A percentile compares a stretch with the other conserved stretches of the same genome.
Evolutionary conservation across 2,888 invertebrate species (phyloP).

Genomic region (Perdita meconis): DNA sequence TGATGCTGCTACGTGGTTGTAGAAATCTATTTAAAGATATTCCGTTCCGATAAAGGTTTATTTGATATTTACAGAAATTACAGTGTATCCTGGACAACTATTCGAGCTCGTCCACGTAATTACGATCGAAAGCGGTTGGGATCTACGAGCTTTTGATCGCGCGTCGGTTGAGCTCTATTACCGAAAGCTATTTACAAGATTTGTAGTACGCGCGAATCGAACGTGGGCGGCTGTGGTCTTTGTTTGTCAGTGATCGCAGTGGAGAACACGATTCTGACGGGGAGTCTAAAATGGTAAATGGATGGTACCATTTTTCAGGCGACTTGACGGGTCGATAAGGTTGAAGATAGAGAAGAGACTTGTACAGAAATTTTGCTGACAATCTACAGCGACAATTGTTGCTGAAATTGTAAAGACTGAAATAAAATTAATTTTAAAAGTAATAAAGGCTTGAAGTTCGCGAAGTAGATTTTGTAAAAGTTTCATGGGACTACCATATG

Average conservation of each 20-base stretch:
- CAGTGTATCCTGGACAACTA: constrained; percentile 58
- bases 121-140: constrained; percentile 22
- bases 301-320: too few species aligned
- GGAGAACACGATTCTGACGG: neutral
- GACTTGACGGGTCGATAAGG: too few species aligned
- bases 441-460: too few species aligned
- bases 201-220: constrained; percentile 19
- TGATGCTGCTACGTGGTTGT: too few species aligned
- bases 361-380: too few species aligned
- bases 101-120: constrained; percentile 38
- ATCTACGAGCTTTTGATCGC: constrained; percentile 15
- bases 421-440: too few species aligned
- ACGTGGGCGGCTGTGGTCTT: neutral
- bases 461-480: too few species aligned
- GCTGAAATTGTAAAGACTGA: too few species aligned
- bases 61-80: constrained; percentile 74
- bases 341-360: too few species aligned
- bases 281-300: too few species aligned
- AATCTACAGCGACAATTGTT: too few species aligned
- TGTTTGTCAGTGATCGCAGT: neutral
- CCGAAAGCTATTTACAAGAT: constrained; percentile 38
- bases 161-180: neutral
- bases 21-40: neutral
- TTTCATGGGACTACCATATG: too few species aligned
- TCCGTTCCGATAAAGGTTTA: constrained; percentile 63